Conservation (phyloP, 2,888 invertebrate species). For the Stramonita haemastoma region DNA sequence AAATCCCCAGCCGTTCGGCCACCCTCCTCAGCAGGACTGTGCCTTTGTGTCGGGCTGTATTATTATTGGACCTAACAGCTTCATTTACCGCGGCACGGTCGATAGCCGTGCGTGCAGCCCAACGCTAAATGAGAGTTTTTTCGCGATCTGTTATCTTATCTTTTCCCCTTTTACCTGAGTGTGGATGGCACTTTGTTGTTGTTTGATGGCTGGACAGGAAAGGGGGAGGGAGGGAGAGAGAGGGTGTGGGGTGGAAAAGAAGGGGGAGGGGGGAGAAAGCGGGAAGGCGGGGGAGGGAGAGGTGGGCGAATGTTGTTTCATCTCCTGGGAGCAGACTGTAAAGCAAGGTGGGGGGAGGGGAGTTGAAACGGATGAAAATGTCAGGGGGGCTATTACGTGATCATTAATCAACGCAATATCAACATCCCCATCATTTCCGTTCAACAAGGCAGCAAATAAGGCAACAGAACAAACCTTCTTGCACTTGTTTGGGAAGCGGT, state of each 20-base stretch:
- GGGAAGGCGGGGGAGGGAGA: too few relatives aligned
- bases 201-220: not conserved
- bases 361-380: not conserved
- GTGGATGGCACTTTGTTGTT: slow-evolving; percentile 31
- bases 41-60: slow-evolving; percentile 8
- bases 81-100: slow-evolving; percentile 15
- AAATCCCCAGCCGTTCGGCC: not conserved
- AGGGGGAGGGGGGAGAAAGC: not conserved
- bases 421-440: slow-evolving; percentile 4
- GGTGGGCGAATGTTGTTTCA: not conserved
- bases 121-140: slow-evolving; percentile 21
- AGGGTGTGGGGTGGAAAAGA: too few relatives aligned
- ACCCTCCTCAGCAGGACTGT: not conserved
- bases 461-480: not conserved
- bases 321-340: not conserved
- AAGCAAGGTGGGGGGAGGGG: not conserved
- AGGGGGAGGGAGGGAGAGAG: too few relatives aligned
- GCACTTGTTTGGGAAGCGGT: not conserved
- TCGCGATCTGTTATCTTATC: slow-evolving; percentile 32
- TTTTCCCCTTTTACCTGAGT: slow-evolving; percentile 17
- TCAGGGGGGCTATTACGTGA: slow-evolving; percentile 3
- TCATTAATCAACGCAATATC: slow-evolving; percentile 6
- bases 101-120: slow-evolving; percentile 29
- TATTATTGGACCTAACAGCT: slow-evolving; percentile 21
- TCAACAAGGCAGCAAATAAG: not conserved